phyloP scores from a whole-genome alignment of 2,113 vertebrate genomes.

The Choloepus hoffmanni region DNA sequence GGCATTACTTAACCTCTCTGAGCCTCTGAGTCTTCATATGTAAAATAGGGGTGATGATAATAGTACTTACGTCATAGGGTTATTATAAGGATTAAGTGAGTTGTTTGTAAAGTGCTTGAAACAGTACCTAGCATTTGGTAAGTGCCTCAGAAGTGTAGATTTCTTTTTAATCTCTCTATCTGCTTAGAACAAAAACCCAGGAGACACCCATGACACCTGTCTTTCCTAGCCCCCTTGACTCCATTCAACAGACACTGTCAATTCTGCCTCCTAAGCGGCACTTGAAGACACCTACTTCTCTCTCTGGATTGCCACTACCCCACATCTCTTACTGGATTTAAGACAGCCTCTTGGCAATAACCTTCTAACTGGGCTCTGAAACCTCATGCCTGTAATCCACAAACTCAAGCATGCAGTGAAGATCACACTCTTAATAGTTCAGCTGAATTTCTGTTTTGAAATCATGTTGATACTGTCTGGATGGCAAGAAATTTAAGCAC shows the following conservation, averaged over 20 bases:
- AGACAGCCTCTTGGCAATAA: not conserved
- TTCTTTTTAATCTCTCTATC: not conserved
- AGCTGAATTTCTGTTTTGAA: not conserved
- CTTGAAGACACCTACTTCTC: not conserved
- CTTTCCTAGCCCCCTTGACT: not conserved
- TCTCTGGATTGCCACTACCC: not conserved
- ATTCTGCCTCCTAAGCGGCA: not conserved
- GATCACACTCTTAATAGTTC: not conserved
- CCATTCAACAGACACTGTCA: not conserved
- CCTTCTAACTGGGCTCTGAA: not conserved
- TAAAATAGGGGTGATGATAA: not conserved
- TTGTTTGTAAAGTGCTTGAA: not conserved
- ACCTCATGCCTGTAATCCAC: not conserved
- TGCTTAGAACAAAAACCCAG: not conserved
- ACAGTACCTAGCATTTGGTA: not conserved
- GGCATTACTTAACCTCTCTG: not conserved
- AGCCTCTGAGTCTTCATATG: not conserved
- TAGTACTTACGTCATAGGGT: not conserved
- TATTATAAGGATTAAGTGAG: not conserved
- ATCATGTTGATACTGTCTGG: not conserved
- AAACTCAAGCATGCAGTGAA: not conserved
- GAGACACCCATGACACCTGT: not conserved
- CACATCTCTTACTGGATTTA: not conserved
- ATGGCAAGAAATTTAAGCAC: not conserved
- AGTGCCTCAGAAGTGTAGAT: not conserved